phyloP scores from a whole-genome alignment of 2,797 vertebrate genomes.

The Pantherophis alleghaniensis region DNA sequence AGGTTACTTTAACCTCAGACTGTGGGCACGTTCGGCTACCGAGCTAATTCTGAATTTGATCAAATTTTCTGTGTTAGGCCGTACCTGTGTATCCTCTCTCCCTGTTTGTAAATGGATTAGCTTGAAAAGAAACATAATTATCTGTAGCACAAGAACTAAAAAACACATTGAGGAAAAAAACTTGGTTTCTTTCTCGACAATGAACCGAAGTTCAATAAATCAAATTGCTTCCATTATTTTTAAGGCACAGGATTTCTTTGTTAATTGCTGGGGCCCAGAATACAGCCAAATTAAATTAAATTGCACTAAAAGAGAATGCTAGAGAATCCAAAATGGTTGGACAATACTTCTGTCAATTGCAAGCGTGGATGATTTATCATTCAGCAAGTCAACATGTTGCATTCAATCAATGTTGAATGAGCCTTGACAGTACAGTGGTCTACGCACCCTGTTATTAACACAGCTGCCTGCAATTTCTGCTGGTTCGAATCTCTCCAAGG shows the following conservation, averaged over 20 bases:
- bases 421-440: too few species aligned
- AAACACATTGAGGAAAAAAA: not conserved
- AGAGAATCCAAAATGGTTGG: constrained; percentile 26
- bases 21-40: constrained; percentile 31
- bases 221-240: not conserved
- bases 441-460: too few species aligned
- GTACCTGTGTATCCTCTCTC: not conserved
- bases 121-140: constrained; percentile 48
- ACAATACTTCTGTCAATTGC: constrained; percentile 46
- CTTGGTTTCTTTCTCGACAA: not conserved
- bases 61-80: constrained; percentile 41
- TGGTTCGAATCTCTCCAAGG: too few species aligned
- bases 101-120: constrained; percentile 8
- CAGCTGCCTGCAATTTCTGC: too few species aligned
- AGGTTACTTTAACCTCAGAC: constrained; percentile 12
- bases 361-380: constrained; percentile 36
- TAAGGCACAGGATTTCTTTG: constrained; percentile 13
- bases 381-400: constrained; percentile 32
- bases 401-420: constrained; percentile 36
- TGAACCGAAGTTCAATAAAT: not conserved
- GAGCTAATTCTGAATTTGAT: constrained; percentile 8
- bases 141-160: constrained; percentile 30
- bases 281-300: constrained; percentile 36
- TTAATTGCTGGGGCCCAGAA: constrained; percentile 9
- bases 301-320: constrained; percentile 44